Evolutionary conservation across 2,888 invertebrate genomes (phyloP).

Genomic region (Cenopis cana): DNA sequence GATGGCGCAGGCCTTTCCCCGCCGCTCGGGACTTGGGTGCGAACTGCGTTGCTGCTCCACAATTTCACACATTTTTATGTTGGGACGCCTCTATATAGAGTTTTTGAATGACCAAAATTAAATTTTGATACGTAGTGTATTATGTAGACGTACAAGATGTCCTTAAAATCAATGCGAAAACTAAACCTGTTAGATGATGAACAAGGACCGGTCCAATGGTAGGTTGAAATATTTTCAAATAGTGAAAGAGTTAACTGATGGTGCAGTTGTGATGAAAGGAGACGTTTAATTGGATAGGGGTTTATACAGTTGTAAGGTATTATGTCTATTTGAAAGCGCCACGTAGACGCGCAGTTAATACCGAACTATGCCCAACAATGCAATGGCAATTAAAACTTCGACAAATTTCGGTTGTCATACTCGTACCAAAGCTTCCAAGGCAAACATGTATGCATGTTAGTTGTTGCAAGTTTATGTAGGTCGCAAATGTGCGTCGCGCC

Average conservation of each 20-base stretch:
- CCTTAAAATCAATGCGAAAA: too few species aligned
- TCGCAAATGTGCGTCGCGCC: background rate
- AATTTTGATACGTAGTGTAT: background rate
- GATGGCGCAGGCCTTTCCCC: background rate
- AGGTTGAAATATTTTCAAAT: too few species aligned
- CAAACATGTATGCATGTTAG: slow-evolving; percentile 1
- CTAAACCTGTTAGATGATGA: too few species aligned
- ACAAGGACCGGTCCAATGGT: too few species aligned
- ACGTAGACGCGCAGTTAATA: background rate
- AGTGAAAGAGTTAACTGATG: too few species aligned
- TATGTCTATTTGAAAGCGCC: too few species aligned
- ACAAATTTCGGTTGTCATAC: background rate
- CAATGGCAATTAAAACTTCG: background rate
- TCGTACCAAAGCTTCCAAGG: slow-evolving; percentile 2
- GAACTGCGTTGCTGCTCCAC: background rate
- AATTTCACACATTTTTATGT: background rate
- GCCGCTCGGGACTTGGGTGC: background rate
- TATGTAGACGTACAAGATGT: too few species aligned
- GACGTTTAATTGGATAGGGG: too few species aligned
- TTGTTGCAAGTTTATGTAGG: slow-evolving; percentile 11
- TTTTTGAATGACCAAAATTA: background rate
- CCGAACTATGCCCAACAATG: background rate
- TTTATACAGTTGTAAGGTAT: too few species aligned
- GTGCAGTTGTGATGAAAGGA: too few species aligned
- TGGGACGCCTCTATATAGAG: background rate